Evolutionary conservation across 2,888 invertebrate genomes (phyloP), one percentile per base, ranked within the genome.

Genomic region (Lucinisca nassula): DNA sequence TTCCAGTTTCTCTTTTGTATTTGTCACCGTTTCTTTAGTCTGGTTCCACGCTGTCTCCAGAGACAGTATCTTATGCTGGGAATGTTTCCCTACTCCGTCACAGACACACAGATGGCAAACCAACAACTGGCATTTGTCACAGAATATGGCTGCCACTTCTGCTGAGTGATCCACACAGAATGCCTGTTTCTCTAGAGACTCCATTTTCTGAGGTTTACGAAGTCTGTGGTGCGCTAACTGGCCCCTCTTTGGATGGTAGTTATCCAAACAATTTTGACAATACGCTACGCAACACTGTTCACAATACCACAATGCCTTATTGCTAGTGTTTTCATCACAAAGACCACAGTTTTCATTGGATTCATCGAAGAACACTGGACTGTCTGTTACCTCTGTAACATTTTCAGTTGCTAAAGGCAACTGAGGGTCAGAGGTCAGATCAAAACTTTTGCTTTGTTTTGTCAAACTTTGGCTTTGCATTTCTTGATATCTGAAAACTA

Each of bases 41-140:
- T 93, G 93, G 51, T 88, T 92, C 81, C 89, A 90, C n/a, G 95
- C 95, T 21, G 95, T 93, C 30, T 95, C 94, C n/a, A 93, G 90
- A 14, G 95, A 92, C 10, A 95, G 88, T 58, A 95, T 93, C 84
- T 93, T 94, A 79, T 95, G 95, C 45, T 94, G 94, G 24, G 94
- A 92, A 86, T 95, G 95, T 90, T 93, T 92, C 4, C 95, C 95
- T 12, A 93, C 91, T 21, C 95, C 95, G 72, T 95, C 94, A 90
- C 95, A 95, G 45, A 95, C 94, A 93, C 95, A 95, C 38, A 95
- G 90, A 58, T 94, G 95, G 75, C 95, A 95, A 21, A 94, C 95
- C 49, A 94, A 88, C 40, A 91, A 79, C 78, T 94, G 93, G 85
- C 95, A 95, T 37, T 92, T 82, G 83, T 95, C 94, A 92, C 95